phyloP scores from a whole-genome alignment of 2,888 invertebrate genomes.

The Callosobruchus maculatus region DNA sequence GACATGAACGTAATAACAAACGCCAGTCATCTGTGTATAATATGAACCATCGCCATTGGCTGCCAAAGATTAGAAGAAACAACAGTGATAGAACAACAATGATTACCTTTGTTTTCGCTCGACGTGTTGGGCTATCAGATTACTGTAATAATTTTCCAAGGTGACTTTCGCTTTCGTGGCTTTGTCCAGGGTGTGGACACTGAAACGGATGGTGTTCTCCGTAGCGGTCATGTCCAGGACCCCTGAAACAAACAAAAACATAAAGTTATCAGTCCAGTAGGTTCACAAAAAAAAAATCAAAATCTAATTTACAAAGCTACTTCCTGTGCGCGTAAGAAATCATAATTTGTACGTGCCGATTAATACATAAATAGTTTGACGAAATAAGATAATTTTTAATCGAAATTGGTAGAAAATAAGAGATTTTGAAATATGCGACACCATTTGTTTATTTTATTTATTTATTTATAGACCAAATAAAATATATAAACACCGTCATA shows the following conservation, averaged over 20 bases:
- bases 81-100: not conserved
- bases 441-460: no score
- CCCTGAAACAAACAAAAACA: conserved; percentile 52
- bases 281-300: no score
- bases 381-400: no score
- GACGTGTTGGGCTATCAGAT: conserved; percentile 94
- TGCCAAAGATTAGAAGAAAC: not conserved
- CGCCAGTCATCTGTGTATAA: not conserved
- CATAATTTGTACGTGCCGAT: no score
- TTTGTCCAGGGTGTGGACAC: conserved; percentile 96
- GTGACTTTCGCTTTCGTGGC: conserved; percentile 99
- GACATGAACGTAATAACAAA: not conserved
- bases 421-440: no score
- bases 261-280: not conserved
- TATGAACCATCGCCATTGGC: not conserved
- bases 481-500: no score
- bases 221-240: conserved; percentile 82
- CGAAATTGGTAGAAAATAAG: no score
- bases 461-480: no score
- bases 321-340: no score
- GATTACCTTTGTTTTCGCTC: conserved; percentile 89
- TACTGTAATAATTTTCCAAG: conserved; percentile 98
- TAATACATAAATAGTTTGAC: no score
- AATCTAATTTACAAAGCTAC: no score
- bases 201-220: conserved; percentile 84